These are phyloP conservation scores for Cepaea hortensis DNA, from an alignment of 2,888 invertebrate genomes.

Conservation along the genomic window DNA sequence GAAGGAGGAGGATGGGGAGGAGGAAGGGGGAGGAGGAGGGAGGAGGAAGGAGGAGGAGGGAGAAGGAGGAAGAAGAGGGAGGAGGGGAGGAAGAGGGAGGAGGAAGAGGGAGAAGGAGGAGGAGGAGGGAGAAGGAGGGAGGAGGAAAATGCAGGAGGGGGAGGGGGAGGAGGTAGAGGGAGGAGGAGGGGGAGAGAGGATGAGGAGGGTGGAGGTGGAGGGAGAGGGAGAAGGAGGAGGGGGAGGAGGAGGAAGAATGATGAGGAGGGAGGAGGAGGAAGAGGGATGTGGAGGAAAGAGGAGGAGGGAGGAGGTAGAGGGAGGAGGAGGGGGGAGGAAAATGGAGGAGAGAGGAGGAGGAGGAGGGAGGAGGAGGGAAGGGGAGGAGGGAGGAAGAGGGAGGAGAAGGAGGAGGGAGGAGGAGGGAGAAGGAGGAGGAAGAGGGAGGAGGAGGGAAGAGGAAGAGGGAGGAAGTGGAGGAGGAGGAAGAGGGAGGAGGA, in stretches of 20 bases:
- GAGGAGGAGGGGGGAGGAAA: too few relatives aligned
- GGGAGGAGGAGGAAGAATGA: constrained; percentile 12
- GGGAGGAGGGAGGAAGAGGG: neutral
- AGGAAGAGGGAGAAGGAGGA: constrained; percentile 6
- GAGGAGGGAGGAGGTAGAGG: neutral
- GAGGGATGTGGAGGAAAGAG: neutral
- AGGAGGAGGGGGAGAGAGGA: constrained; percentile 16
- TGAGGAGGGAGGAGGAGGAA: constrained; percentile 13
- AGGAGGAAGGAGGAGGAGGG: too few relatives aligned
- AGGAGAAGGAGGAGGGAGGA: neutral
- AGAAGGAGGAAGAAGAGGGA: too few relatives aligned
- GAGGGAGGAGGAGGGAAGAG: neutral
- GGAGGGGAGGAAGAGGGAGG: too few relatives aligned
- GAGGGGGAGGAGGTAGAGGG: neutral
- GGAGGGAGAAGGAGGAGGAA: neutral
- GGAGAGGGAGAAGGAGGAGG: neutral
- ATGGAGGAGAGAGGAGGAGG: too few relatives aligned
- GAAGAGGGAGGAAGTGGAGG: too few relatives aligned
- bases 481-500: constrained; percentile 8
- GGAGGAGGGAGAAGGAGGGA: neutral
- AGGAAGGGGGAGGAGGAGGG: too few relatives aligned
- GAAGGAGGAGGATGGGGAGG: too few relatives aligned
- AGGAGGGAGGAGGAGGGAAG: too few relatives aligned
- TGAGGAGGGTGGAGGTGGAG: neutral
- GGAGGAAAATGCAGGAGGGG: constrained; percentile 19